phyloP scores from a whole-genome alignment of 1,140 invertebrate species.

The Andricus grossulariae region DNA sequence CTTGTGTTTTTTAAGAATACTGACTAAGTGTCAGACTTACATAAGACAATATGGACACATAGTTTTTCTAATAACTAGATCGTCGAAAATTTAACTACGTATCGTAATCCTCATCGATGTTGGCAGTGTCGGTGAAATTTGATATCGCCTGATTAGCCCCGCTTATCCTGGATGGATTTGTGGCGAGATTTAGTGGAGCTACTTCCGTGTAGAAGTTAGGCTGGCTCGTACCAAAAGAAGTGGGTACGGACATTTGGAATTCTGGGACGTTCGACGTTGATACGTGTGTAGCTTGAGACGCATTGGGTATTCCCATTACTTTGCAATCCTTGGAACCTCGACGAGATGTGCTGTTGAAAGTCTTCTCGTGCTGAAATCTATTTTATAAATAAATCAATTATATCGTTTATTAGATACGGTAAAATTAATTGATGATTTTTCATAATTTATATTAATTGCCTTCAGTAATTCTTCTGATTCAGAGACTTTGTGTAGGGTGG shows the following conservation, averaged over 20 bases:
- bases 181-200: constrained; percentile 64
- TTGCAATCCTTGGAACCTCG: constrained; percentile 43
- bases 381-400: background rate
- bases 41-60: constrained; percentile 40
- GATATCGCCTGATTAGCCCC: constrained; percentile 60
- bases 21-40: constrained; percentile 49
- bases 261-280: constrained; percentile 58
- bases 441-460: too few species aligned
- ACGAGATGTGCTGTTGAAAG: background rate
- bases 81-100: constrained; percentile 62
- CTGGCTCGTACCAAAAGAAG: constrained; percentile 66
- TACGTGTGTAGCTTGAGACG: constrained; percentile 33
- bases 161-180: constrained; percentile 46
- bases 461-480: too few species aligned
- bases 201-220: constrained; percentile 75
- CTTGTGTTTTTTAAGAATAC: constrained; percentile 18
- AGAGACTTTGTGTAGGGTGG: too few species aligned
- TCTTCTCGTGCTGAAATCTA: constrained; percentile 9
- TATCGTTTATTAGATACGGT: background rate
- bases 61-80: constrained; percentile 1
- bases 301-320: constrained; percentile 35
- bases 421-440: too few species aligned
- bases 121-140: constrained; percentile 66
- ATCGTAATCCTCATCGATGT: constrained; percentile 74
- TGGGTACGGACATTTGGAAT: constrained; percentile 69